phyloP scores from a whole-genome alignment of 2,797 vertebrate species.

The Sebastes cheni region DNA sequence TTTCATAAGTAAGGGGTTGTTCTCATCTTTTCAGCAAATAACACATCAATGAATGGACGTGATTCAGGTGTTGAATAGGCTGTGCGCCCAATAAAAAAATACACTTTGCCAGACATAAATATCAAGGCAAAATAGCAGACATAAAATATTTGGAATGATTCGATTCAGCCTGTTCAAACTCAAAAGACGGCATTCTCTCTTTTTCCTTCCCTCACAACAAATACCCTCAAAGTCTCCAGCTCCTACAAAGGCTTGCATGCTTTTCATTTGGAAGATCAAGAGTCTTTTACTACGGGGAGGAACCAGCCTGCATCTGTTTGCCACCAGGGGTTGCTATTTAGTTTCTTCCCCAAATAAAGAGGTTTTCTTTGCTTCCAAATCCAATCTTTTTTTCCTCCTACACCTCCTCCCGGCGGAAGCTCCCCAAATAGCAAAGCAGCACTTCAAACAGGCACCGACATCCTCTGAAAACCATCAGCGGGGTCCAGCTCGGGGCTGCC shows the following conservation, averaged over 20 bases:
- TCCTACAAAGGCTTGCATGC: conserved; percentile 5
- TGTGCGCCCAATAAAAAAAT: not conserved
- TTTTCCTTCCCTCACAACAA: conserved; percentile 3
- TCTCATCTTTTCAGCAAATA: not conserved
- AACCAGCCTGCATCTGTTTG: conserved; percentile 32
- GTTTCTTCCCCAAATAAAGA: conserved; percentile 46
- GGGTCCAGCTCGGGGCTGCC: conserved; percentile 53
- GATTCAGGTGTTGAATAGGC: not conserved
- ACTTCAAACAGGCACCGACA: conserved; percentile 68
- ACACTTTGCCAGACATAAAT: not conserved
- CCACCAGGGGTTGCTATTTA: conserved; percentile 67
- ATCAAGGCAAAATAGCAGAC: not conserved
- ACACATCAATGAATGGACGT: not conserved
- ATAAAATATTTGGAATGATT: not conserved
- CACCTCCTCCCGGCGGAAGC: conserved; percentile 48
- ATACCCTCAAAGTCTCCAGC: conserved; percentile 15
- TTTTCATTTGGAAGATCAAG: conserved; percentile 44
- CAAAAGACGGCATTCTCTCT: not conserved
- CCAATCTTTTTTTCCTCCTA: conserved; percentile 47
- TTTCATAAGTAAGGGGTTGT: not conserved
- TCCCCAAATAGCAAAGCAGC: conserved; percentile 65
- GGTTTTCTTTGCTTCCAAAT: conserved; percentile 53
- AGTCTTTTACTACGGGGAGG: conserved; percentile 17
- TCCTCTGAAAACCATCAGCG: conserved; percentile 52
- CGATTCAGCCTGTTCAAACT: not conserved